Evolutionary conservation across 2,888 invertebrate genomes (phyloP).

Genomic region (Heliconius hortense): DNA sequence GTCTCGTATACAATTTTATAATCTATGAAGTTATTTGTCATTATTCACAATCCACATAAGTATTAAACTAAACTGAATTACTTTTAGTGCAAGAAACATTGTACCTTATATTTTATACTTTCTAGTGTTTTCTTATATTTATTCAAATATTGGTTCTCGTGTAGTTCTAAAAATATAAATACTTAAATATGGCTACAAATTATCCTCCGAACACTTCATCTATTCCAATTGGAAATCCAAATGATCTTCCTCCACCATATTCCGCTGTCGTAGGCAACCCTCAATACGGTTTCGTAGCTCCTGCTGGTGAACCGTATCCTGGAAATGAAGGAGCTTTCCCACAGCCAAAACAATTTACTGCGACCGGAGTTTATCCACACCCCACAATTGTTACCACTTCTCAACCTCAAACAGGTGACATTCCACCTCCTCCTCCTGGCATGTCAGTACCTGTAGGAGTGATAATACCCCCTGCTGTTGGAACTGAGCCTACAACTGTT

Average conservation of each 20-base stretch:
- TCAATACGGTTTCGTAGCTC: conserved; percentile 67
- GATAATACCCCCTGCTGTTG: conserved; percentile 68
- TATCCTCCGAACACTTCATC: conserved; percentile 52
- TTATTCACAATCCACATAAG: background rate
- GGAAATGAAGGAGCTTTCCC: conserved; percentile 50
- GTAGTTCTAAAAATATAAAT: background rate
- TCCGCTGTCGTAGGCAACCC: conserved; percentile 72
- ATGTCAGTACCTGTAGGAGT: conserved; percentile 61
- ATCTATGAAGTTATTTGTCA: conserved; percentile 12
- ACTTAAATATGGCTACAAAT: conserved; percentile 58
- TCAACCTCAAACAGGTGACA: conserved; percentile 58
- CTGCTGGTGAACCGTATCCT: conserved; percentile 46
- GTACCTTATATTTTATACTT: background rate
- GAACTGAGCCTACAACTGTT: conserved; percentile 72
- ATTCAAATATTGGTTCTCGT: background rate
- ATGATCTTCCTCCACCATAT: conserved; percentile 76
- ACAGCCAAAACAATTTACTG: conserved; percentile 66
- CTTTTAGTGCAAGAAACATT: too few relatives aligned
- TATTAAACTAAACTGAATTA: background rate
- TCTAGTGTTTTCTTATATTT: background rate
- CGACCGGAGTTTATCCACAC: conserved; percentile 73
- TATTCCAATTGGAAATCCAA: conserved; percentile 57
- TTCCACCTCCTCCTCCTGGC: conserved; percentile 55
- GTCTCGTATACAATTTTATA: background rate
- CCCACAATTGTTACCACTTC: conserved; percentile 59